Evolutionary conservation across 2,888 invertebrate genomes (phyloP).

Genomic region (Ecliptopera silaceata): DNA sequence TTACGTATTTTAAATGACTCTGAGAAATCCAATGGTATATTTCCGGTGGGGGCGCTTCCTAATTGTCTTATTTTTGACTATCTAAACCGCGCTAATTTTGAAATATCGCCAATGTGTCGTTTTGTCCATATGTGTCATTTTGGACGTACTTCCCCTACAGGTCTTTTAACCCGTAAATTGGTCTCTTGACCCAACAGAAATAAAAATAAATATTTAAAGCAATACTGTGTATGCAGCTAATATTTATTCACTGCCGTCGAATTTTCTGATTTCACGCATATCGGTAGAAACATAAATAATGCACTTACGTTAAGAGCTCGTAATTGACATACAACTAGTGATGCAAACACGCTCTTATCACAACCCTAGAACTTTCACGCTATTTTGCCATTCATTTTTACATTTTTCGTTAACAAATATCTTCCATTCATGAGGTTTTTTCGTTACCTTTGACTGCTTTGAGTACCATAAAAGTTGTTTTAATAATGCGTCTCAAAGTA

Average conservation of each 20-base stretch:
- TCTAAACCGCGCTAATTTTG: no score
- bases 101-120: no score
- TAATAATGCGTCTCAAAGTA: constrained; percentile 36
- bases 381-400: constrained; percentile 43
- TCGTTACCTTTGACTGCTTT: constrained; percentile 34
- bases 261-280: constrained; percentile 33
- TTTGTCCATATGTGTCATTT: no score
- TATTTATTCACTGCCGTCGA: constrained; percentile 40
- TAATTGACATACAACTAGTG: constrained; percentile 32
- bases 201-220: constrained; percentile 29
- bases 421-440: constrained; percentile 47
- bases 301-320: constrained; percentile 18
- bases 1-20: no score
- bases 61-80: no score
- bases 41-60: no score
- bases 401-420: constrained; percentile 38
- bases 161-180: no score
- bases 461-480: constrained; percentile 36
- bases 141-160: no score
- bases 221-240: constrained; percentile 36
- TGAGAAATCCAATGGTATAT: no score
- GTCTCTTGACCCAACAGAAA: background rate
- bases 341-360: constrained; percentile 34
- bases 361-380: constrained; percentile 11
- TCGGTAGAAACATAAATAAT: constrained; percentile 25